Percentiles rank a stretch among this genome's conserved stretches.
phyloP scores from a whole-genome alignment of 2,888 invertebrate genomes.

The Drosophila dives region DNA sequence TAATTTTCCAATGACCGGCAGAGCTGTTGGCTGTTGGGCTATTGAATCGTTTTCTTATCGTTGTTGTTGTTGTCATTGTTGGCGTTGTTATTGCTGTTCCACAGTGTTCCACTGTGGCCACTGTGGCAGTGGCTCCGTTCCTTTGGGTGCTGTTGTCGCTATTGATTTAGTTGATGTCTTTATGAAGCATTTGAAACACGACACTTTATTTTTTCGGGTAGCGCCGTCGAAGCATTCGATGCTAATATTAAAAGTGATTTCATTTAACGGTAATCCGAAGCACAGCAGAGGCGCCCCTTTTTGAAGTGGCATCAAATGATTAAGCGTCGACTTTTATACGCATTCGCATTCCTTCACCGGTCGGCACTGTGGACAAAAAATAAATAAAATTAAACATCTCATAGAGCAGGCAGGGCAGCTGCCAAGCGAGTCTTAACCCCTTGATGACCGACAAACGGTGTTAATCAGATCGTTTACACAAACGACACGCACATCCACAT shows the following conservation, averaged over 20 bases:
- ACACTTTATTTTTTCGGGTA: conserved; percentile 68
- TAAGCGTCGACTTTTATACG: conserved; percentile 15
- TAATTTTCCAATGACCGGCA: conserved; percentile 76
- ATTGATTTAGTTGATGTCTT: conserved; percentile 82
- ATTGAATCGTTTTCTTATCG: conserved; percentile 41
- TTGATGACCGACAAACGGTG: conserved; percentile 65
- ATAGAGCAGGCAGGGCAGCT: conserved; percentile 19
- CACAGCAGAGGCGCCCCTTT: conserved; percentile 69
- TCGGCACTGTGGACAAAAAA: neutral
- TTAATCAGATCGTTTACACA: conserved; percentile 71
- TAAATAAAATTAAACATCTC: conserved; percentile 8
- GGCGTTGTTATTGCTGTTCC: conserved; percentile 31
- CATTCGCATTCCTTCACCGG: conserved; percentile 39
- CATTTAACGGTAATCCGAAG: conserved; percentile 76
- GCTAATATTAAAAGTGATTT: conserved; percentile 79
- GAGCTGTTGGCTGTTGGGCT: conserved; percentile 32
- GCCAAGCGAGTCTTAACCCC: conserved; percentile 60
- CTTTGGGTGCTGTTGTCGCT: conserved; percentile 75
- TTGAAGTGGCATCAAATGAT: conserved; percentile 77
- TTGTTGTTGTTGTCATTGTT: conserved; percentile 31
- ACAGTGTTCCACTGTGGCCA: conserved; percentile 42
- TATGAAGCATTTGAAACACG: conserved; percentile 81
- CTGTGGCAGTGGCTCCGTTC: conserved; percentile 17
- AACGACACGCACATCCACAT: conserved; percentile 62
- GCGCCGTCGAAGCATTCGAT: conserved; percentile 36